phyloP scores from a whole-genome alignment of 2,113 vertebrate genomes.

The Hyperoodon ampullatus region DNA sequence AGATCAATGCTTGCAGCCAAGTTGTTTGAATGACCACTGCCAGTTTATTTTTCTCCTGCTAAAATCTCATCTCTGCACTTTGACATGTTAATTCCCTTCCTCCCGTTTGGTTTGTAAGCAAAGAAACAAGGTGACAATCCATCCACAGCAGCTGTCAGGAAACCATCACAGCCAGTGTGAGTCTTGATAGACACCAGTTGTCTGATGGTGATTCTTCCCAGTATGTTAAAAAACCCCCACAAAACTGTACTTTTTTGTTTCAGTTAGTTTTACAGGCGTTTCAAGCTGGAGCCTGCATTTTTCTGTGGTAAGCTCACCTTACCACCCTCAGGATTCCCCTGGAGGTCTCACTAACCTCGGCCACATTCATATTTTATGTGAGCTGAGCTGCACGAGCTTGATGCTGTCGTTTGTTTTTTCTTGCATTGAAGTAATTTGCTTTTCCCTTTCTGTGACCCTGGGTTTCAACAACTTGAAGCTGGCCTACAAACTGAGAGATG shows the following conservation, averaged over 20 bases:
- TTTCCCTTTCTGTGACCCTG: conserved; percentile 71
- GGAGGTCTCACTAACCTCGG: conserved; percentile 75
- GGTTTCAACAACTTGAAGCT: conserved; percentile 51
- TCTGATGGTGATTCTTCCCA: conserved; percentile 46
- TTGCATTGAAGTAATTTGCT: conserved; percentile 81
- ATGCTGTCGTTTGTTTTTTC: conserved; percentile 77
- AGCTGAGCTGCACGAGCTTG: conserved; percentile 61
- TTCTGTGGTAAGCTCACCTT: conserved; percentile 78
- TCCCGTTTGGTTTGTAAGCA: not conserved
- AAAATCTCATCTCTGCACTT: conserved; percentile 63
- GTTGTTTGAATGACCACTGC: not conserved
- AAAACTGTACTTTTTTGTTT: conserved; percentile 73
- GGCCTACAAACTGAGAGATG: not conserved
- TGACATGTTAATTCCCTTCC: conserved; percentile 45
- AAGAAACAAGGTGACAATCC: not conserved
- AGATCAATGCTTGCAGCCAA: not conserved
- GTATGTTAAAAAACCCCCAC: not conserved
- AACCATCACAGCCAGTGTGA: not conserved
- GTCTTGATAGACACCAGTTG: not conserved
- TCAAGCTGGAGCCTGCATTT: conserved; percentile 74
- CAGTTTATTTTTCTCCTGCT: conserved; percentile 14
- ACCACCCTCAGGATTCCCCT: conserved; percentile 61
- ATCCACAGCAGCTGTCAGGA: not conserved
- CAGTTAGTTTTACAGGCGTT: conserved; percentile 70
- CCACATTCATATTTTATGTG: conserved; percentile 78